Base-by-base conservation (phyloP, 2,888 invertebrate genomes). In the Phyto melanocephala region DNA sequence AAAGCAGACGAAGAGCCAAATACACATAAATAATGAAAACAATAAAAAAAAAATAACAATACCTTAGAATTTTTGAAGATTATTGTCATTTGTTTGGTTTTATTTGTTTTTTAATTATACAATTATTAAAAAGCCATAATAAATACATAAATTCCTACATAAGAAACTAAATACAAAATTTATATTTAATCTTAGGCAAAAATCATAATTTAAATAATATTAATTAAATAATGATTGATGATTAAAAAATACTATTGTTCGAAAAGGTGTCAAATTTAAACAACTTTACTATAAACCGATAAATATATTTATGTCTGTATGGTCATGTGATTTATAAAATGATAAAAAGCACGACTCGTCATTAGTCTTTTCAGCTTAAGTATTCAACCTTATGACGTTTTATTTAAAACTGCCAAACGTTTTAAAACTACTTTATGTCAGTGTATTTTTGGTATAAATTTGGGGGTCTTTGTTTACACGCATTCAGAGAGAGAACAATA, bases 181-280 rank as follows among this genome's bases (percentile, higher is more conserved):
- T 22, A 54, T 54, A 28, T 54, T n/a, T 28, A 28, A 11, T 8
- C 8, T 28, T 28, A 8, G 6, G 28, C 52, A 28, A 54, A 28
- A 11, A 28, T 11, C n/a, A 47, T 50, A 60, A 37, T 24, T 6
- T 50, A 52, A 58, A 28, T 33, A 15, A 40, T 35, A 22, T 52
- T 28, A 3, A 28, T 28, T 5, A 5, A 50, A 42, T 52, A 42
- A 70, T 77, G 77, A 77, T 77, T 70, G 62, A 77, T 77, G 62
- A 17, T 45, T 33, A 54, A 52, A 45, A 60, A 68, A 77, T 63
- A 42, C 52, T 5, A 28, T 28, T 3, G n/a, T 60, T 20, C 60
- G 52, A 77, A 54, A 28, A 77, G 77, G 70, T 77, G 77, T 68
- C 62, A 68, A 77, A 15, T 52, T 77, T 76, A 60, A 68, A 68